These are phyloP conservation scores for Apeltes quadracus DNA, from an alignment of 2,113 vertebrate genomes.

Conservation along the genomic window DNA sequence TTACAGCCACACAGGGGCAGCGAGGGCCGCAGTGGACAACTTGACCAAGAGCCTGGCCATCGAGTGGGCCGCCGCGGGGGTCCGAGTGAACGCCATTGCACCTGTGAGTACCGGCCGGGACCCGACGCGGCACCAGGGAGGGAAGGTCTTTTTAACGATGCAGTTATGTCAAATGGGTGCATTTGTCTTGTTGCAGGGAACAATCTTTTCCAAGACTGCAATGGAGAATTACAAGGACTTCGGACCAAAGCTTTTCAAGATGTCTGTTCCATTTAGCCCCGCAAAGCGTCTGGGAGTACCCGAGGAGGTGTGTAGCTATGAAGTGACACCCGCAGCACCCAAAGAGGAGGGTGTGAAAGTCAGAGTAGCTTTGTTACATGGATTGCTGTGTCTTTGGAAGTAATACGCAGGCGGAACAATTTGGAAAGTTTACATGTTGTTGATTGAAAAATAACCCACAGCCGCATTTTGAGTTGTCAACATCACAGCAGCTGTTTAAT, in stretches of 20 bases:
- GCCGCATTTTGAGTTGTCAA: not conserved
- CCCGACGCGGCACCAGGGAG: not conserved
- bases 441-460: not conserved
- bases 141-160: not conserved
- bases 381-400: not conserved
- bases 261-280: constrained; percentile 75
- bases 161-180: not conserved
- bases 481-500: not conserved
- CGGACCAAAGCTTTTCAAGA: constrained; percentile 79
- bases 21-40: constrained; percentile 89
- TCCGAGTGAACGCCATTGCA: constrained; percentile 89
- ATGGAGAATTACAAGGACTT: constrained; percentile 87
- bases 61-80: constrained; percentile 88
- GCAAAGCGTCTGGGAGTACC: constrained; percentile 88
- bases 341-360: not conserved
- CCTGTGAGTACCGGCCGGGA: constrained; percentile 79
- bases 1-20: constrained; percentile 88
- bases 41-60: constrained; percentile 90
- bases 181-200: constrained; percentile 75
- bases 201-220: constrained; percentile 89
- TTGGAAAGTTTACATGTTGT: not conserved
- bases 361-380: not conserved
- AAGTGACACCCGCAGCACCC: too few relatives aligned
- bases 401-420: too few relatives aligned
- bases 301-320: constrained; percentile 83